Percentiles rank a stretch among this genome's conserved stretches.
Evolutionary conservation across 2,113 vertebrate genomes (phyloP).

Genomic region (Aramus guarauna): DNA sequence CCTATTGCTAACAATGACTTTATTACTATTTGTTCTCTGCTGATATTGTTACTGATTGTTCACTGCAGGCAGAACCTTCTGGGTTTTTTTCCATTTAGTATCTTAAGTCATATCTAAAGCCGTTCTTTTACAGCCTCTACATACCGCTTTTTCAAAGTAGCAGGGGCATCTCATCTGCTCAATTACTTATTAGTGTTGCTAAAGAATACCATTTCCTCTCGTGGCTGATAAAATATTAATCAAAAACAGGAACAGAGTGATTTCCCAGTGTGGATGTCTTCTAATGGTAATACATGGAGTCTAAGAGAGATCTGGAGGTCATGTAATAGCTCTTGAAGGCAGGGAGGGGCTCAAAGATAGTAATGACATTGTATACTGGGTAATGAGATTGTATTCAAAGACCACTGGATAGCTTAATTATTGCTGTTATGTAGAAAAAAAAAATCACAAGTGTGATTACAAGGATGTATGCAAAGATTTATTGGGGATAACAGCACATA

Average conservation of each 20-base stretch:
- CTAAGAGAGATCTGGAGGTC: slow-evolving; percentile 84
- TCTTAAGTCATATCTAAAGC: background rate
- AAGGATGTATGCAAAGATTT: background rate
- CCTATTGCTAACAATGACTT: background rate
- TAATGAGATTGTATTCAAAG: slow-evolving; percentile 60
- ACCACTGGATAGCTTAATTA: background rate
- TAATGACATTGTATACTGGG: slow-evolving; percentile 62
- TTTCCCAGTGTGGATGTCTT: slow-evolving; percentile 87
- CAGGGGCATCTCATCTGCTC: slow-evolving; percentile 75
- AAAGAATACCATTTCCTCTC: slow-evolving; percentile 93
- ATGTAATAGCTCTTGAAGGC: slow-evolving; percentile 81
- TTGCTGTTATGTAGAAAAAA: background rate
- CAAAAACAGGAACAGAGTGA: slow-evolving; percentile 91
- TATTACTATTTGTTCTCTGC: background rate
- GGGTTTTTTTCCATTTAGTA: background rate
- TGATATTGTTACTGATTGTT: background rate
- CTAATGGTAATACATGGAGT: slow-evolving; percentile 84
- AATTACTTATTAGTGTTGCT: slow-evolving; percentile 90
- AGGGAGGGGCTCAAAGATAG: slow-evolving; percentile 75
- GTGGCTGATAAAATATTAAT: slow-evolving; percentile 94
- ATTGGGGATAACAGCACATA: background rate
- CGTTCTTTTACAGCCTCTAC: slow-evolving; percentile 35
- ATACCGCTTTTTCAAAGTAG: slow-evolving; percentile 57
- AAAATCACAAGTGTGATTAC: background rate
- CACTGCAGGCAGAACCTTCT: background rate